Conservation (phyloP, 1,140 invertebrate genomes). For the Maconellicoccus hirsutus region DNA sequence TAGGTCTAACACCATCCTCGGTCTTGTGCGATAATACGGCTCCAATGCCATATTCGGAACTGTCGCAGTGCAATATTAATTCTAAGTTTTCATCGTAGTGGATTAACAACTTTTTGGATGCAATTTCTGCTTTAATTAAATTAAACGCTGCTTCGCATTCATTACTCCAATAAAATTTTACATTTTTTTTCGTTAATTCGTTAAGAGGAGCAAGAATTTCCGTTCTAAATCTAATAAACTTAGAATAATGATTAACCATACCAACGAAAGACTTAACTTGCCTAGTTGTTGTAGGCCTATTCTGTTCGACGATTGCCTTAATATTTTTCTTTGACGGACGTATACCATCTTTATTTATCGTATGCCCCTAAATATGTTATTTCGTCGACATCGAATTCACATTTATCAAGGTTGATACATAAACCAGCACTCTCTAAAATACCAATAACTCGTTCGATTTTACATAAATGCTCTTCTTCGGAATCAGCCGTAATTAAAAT, state of each 20-base stretch:
- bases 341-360: conserved; percentile 25
- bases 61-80: conserved; percentile 27
- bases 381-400: conserved; percentile 21
- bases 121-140: conserved; percentile 24
- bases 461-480: background rate
- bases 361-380: conserved; percentile 30
- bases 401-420: conserved; percentile 23
- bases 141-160: conserved; percentile 23
- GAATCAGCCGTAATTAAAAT: conserved; percentile 30
- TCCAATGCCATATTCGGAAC: conserved; percentile 27
- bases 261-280: conserved; percentile 34
- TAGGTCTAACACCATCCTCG: conserved; percentile 25
- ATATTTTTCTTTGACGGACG: background rate
- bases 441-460: background rate
- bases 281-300: conserved; percentile 31
- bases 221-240: conserved; percentile 32
- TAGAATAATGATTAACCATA: conserved; percentile 33
- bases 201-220: conserved; percentile 30
- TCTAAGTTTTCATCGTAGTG: conserved; percentile 27
- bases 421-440: conserved; percentile 25
- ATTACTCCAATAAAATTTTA: conserved; percentile 28
- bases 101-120: conserved; percentile 24
- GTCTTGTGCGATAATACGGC: conserved; percentile 23
- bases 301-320: conserved; percentile 28
- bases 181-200: conserved; percentile 27